phyloP scores from a whole-genome alignment of 2,797 vertebrate genomes.

The Neosilurus mollespiculum region DNA sequence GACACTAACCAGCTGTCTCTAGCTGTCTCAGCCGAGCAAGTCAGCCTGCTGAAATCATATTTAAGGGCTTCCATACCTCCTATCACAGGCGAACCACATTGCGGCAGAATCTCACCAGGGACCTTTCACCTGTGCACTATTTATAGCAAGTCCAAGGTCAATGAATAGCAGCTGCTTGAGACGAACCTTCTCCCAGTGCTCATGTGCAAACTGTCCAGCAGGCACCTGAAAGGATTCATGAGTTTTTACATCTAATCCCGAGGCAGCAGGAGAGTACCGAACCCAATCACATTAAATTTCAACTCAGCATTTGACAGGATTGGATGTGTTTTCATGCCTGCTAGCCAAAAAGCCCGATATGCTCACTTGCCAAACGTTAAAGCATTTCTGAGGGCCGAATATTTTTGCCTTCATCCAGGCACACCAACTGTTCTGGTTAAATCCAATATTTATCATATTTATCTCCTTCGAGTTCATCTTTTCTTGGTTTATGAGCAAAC shows the following conservation, averaged over 20 bases:
- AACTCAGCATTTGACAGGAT: conserved; percentile 20
- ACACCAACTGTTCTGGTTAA: conserved; percentile 34
- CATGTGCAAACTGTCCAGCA: conserved; percentile 40
- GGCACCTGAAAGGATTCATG: conserved; percentile 33
- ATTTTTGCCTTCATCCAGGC: conserved; percentile 8
- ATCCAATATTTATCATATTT: conserved; percentile 31
- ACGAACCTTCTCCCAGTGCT: conserved; percentile 38
- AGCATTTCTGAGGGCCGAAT: conserved; percentile 14
- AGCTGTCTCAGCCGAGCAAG: conserved; percentile 27
- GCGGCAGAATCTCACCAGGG: conserved; percentile 46
- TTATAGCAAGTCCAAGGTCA: conserved; percentile 56
- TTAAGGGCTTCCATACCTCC: conserved; percentile 51
- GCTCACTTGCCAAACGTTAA: conserved; percentile 23
- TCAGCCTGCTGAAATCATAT: conserved; percentile 46
- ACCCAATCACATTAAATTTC: conserved; percentile 44
- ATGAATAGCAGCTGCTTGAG: conserved; percentile 50
- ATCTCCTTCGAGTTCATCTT: conserved; percentile 21
- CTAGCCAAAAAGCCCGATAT: conserved; percentile 24
- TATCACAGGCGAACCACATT: conserved; percentile 47
- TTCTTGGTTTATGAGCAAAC: conserved; percentile 2
- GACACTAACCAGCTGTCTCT: conserved; percentile 45
- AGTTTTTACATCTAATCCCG: conserved; percentile 28
- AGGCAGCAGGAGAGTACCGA: conserved; percentile 15
- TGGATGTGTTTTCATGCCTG: conserved; percentile 34
- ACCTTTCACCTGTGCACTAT: conserved; percentile 56